Percentiles rank a stretch among this genome's conserved stretches.
Evolutionary conservation across 2,113 vertebrate genomes (phyloP).

Genomic region (Hipposideros armiger): DNA sequence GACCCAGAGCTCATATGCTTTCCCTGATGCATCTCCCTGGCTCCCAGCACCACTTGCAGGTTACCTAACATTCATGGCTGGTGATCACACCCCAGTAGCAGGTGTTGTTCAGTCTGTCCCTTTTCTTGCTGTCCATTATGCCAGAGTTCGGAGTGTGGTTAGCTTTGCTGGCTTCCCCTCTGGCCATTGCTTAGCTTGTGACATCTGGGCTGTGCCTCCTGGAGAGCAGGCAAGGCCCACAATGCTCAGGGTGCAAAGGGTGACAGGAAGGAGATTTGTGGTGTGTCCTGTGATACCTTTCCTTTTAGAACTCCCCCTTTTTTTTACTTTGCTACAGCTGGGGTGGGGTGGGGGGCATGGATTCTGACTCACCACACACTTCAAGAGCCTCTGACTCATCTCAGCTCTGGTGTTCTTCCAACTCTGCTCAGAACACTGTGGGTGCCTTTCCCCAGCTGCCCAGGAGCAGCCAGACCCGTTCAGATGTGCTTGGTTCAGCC

Average conservation of each 20-base stretch:
- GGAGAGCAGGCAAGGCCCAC: neutral
- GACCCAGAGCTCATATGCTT: neutral
- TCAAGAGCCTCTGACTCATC: conserved; percentile 75
- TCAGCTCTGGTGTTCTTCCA: conserved; percentile 76
- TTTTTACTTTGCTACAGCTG: neutral
- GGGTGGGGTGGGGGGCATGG: conserved; percentile 10
- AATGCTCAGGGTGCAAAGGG: neutral
- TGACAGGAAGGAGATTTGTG: neutral
- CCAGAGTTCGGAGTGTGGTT: neutral
- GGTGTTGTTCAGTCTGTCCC: neutral
- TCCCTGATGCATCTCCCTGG: neutral
- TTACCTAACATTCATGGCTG: neutral
- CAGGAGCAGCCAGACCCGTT: conserved; percentile 47
- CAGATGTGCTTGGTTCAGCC: conserved; percentile 71
- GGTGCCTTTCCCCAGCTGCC: conserved; percentile 77
- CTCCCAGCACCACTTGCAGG: neutral
- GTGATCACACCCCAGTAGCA: neutral
- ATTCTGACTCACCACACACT: conserved; percentile 70
- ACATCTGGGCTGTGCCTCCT: neutral
- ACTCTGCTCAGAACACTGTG: conserved; percentile 56
- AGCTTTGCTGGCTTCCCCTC: neutral
- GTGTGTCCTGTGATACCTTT: neutral
- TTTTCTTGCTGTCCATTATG: neutral
- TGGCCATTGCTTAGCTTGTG: neutral
- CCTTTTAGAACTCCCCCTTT: neutral